Conservation (phyloP, 2,888 invertebrate genomes). For the Chalcis sispes region DNA sequence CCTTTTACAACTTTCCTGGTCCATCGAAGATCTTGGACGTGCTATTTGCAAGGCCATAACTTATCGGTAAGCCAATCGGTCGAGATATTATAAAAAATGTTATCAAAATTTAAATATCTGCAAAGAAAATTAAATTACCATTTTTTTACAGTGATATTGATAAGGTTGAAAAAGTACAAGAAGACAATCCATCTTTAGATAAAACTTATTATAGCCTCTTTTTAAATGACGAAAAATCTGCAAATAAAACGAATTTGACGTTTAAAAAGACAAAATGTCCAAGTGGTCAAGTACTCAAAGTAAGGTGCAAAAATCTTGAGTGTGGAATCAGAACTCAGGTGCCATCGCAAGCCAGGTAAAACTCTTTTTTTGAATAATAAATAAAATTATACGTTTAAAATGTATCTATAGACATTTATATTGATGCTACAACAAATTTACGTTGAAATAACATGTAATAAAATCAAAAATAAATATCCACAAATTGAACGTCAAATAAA, state of each 20-base stretch:
- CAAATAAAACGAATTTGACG: constrained; percentile 80
- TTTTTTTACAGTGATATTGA: constrained; percentile 73
- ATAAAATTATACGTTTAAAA: neutral
- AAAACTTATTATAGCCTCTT: constrained; percentile 80
- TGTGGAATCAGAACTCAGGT: constrained; percentile 85
- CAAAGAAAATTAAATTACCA: neutral
- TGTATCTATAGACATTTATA: too few species aligned
- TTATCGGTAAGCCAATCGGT: constrained; percentile 80
- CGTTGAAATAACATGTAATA: neutral
- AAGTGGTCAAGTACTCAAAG: constrained; percentile 81
- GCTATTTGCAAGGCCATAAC: constrained; percentile 88
- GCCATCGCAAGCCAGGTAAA: constrained; percentile 80
- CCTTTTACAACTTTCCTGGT: constrained; percentile 80
- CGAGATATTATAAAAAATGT: neutral
- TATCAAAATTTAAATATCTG: neutral
- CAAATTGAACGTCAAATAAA: too few species aligned
- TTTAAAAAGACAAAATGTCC: constrained; percentile 82
- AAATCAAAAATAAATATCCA: neutral
- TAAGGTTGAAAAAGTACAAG: constrained; percentile 72
- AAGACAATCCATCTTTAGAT: constrained; percentile 63
- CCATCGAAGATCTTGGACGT: constrained; percentile 83
- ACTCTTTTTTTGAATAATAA: neutral
- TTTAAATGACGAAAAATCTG: constrained; percentile 75
- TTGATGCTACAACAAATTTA: too few species aligned
- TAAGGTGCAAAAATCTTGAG: constrained; percentile 83